Evolutionary conservation across 2,888 invertebrate species (phyloP).

Genomic region (Macrophya alboannulata): DNA sequence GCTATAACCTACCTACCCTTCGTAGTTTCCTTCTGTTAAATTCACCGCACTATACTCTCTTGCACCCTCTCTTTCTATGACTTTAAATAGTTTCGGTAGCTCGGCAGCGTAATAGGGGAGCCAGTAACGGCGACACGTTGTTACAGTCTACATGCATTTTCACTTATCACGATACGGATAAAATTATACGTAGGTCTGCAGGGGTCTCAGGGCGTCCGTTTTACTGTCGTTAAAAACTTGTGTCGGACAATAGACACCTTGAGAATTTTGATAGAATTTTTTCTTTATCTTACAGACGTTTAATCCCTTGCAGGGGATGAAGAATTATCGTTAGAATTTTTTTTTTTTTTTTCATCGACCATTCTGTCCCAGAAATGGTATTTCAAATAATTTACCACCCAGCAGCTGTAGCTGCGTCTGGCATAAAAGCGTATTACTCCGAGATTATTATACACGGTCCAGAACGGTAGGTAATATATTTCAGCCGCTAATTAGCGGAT

Average conservation of each 20-base stretch:
- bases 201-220: no score
- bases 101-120: constrained; percentile 1
- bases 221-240: no score
- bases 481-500: background rate
- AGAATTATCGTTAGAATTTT: background rate
- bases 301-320: background rate
- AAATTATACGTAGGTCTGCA: no score
- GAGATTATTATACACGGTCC: background rate
- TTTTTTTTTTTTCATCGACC: background rate
- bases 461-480: background rate
- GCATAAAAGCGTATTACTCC: background rate
- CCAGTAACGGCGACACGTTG: background rate
- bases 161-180: background rate
- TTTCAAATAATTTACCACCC: constrained; percentile 1
- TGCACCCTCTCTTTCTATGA: background rate
- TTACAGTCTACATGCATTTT: background rate
- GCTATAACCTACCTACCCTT: background rate
- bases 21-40: background rate
- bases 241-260: no score
- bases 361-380: background rate
- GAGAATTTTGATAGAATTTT: no score
- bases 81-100: constrained; percentile 23
- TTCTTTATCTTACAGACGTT: background rate
- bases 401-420: background rate
- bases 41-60: background rate